Evolutionary conservation across 2,888 invertebrate species (phyloP).

Genomic region (Globia sparganii): DNA sequence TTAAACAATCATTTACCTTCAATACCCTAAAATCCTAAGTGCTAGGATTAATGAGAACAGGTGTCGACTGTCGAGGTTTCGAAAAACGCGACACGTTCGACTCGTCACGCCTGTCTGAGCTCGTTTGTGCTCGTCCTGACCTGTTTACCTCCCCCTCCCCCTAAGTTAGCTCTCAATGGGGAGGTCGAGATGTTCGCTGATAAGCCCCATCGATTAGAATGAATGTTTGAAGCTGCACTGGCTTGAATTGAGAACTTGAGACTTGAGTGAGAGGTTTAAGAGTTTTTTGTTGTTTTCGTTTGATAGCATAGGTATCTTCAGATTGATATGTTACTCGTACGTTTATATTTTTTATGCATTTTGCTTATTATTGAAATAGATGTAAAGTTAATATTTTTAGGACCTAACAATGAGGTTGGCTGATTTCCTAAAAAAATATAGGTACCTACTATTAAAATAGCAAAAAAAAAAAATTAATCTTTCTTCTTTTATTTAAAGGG

Average conservation of each 20-base stretch:
- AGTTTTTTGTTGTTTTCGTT: constrained; percentile 7
- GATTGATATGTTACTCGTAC: neutral
- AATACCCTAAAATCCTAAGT: constrained; percentile 80
- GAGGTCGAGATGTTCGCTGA: constrained; percentile 72
- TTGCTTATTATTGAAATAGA: neutral
- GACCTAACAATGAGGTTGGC: neutral
- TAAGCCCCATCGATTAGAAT: constrained; percentile 76
- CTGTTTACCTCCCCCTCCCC: constrained; percentile 67
- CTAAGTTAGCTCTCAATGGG: constrained; percentile 70
- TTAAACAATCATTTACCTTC: constrained; percentile 54
- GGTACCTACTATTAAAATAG: neutral
- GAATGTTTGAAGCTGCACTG: constrained; percentile 59
- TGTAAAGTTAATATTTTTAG: too few species aligned
- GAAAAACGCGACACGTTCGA: constrained; percentile 83
- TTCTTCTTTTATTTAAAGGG: neutral
- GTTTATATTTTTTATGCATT: neutral
- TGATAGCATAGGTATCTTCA: neutral
- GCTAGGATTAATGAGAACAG: constrained; percentile 81
- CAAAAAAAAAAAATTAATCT: neutral
- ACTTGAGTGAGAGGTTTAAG: constrained; percentile 33
- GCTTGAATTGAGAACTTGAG: constrained; percentile 39
- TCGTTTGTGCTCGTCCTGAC: constrained; percentile 77
- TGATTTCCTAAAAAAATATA: neutral
- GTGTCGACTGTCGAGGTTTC: constrained; percentile 77
- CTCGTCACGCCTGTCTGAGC: constrained; percentile 85